A percentile compares a stretch with the other conserved stretches of the same genome.
Conservation (phyloP, 2,797 vertebrate species). For the Epinephelus malabaricus region DNA sequence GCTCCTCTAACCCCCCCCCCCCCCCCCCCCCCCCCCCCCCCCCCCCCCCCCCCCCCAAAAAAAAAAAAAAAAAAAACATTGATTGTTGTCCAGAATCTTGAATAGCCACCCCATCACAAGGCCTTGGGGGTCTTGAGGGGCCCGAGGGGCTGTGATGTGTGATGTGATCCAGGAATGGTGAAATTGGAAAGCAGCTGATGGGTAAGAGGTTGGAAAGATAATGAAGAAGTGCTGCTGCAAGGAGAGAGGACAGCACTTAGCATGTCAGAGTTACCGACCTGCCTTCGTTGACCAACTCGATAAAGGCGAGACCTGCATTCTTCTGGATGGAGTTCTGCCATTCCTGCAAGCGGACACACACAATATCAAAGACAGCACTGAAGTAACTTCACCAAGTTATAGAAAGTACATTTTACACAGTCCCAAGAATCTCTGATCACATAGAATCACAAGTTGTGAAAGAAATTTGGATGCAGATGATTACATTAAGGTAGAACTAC, state of each 20-base stretch:
- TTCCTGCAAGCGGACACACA: constrained; percentile 83
- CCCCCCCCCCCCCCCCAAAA: constrained; percentile 18
- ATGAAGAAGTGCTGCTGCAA: constrained; percentile 55
- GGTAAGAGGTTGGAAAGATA: constrained; percentile 45
- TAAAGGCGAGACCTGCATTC: constrained; percentile 95
- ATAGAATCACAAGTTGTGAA: not conserved
- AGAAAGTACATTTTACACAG: constrained; percentile 2
- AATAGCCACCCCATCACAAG: constrained; percentile 55
- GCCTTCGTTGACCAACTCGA: constrained; percentile 96
- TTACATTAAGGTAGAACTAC: not conserved
- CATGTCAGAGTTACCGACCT: constrained; percentile 82
- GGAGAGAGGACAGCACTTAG: not conserved
- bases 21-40: not conserved
- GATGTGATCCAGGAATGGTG: constrained; percentile 39
- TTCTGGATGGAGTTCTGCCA: constrained; percentile 99
- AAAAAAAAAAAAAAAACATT: constrained; percentile 42
- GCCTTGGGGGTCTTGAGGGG: constrained; percentile 32
- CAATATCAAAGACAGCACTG: not conserved
- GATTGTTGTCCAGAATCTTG: constrained; percentile 71
- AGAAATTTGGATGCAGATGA: not conserved
- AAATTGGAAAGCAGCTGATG: constrained; percentile 50
- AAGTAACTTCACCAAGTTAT: not conserved
- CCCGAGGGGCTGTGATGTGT: constrained; percentile 6
- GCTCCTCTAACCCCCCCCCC: constrained; percentile 40
- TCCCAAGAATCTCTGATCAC: not conserved